phyloP scores from a whole-genome alignment of 2,797 vertebrate genomes.

The Hafferia zeledoni region DNA sequence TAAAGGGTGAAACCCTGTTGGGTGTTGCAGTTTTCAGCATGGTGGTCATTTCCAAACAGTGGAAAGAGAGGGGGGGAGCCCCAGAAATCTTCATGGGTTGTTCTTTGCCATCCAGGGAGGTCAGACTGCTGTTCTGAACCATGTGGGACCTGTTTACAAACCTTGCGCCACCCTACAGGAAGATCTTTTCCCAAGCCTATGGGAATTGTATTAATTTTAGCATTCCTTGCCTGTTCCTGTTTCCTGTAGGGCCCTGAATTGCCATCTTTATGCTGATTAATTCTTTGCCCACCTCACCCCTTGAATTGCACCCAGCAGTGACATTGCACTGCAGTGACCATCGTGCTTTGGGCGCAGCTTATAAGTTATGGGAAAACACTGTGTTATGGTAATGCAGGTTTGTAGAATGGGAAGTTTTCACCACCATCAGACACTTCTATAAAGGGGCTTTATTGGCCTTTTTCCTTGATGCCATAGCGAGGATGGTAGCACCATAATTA shows the following conservation, averaged over 20 bases:
- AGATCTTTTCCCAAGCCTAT: neutral
- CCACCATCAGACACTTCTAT: neutral
- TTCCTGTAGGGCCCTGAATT: neutral
- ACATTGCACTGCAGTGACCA: neutral
- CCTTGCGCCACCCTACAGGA: neutral
- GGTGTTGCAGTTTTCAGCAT: neutral
- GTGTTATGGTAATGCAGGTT: neutral
- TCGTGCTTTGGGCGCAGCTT: neutral
- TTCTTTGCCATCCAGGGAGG: neutral
- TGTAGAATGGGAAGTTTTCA: neutral
- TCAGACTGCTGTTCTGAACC: neutral
- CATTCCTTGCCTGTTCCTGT: neutral
- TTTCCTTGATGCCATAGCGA: neutral
- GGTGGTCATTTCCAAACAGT: neutral
- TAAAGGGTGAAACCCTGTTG: neutral
- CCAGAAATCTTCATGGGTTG: neutral
- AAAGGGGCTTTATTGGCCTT: neutral
- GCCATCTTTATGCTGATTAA: neutral
- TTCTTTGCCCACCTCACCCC: neutral
- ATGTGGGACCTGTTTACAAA: neutral
- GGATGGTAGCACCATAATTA: neutral
- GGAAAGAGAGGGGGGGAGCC: too few relatives aligned
- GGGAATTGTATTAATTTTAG: neutral
- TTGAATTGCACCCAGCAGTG: neutral
- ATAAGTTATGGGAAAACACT: neutral